phyloP scores from a whole-genome alignment of 2,113 vertebrate species.

The Romanogobio albipinnatus region DNA sequence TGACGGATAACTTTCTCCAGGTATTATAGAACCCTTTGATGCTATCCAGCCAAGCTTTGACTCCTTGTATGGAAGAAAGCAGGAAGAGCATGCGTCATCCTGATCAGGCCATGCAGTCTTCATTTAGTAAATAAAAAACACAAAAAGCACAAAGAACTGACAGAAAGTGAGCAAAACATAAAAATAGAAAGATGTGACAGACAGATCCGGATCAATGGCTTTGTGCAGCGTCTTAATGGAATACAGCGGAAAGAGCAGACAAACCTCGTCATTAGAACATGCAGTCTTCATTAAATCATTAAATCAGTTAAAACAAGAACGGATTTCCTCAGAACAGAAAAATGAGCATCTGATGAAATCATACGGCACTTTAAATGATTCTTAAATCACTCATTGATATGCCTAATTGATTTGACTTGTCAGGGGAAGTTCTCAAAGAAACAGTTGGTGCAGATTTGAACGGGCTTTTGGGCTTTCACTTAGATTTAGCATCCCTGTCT shows the following conservation, averaged over 20 bases:
- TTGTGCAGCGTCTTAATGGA: neutral
- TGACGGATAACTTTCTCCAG: neutral
- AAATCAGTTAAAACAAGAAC: neutral
- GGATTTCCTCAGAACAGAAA: neutral
- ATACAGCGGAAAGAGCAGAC: neutral
- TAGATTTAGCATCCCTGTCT: slow-evolving; percentile 5
- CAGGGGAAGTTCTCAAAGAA: neutral
- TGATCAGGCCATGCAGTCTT: neutral
- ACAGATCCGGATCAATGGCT: neutral
- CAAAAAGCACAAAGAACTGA: neutral
- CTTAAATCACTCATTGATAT: slow-evolving; percentile 26
- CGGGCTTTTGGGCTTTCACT: neutral
- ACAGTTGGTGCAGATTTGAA: slow-evolving; percentile 7
- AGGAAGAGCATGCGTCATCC: neutral
- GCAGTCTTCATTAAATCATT: slow-evolving; percentile 17
- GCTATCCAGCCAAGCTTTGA: neutral
- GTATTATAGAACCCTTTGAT: slow-evolving; percentile 3
- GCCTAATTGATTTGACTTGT: slow-evolving; percentile 27
- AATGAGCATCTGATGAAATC: slow-evolving; percentile 22
- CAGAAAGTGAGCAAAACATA: slow-evolving; percentile 2
- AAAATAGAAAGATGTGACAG: neutral
- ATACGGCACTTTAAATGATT: neutral
- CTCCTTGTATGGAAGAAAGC: neutral
- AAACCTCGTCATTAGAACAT: neutral
- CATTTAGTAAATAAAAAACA: neutral